These are phyloP conservation scores for Dryoscopus gambensis DNA, from an alignment of 2,113 vertebrate species.

Conservation along the genomic window DNA sequence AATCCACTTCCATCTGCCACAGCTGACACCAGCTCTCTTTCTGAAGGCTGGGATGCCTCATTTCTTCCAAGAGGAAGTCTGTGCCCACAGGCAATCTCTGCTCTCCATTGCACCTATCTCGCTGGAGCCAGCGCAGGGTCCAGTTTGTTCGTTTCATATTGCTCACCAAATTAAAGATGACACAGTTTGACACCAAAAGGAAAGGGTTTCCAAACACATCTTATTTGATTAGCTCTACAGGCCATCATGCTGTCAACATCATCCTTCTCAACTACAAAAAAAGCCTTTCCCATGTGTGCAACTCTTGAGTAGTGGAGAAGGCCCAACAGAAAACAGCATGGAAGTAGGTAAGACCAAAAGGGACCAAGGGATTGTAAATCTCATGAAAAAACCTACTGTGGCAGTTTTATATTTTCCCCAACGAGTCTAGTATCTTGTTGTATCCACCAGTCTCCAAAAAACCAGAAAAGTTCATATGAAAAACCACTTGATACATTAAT, in stretches of 20 bases:
- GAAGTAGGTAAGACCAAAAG: neutral
- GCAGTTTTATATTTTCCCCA: accelerated
- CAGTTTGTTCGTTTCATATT: neutral
- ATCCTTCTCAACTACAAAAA: neutral
- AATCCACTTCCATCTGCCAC: neutral
- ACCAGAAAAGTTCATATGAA: accelerated
- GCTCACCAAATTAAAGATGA: constrained; percentile 20
- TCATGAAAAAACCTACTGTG: neutral
- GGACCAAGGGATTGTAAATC: neutral
- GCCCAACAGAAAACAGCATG: neutral
- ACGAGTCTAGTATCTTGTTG: neutral
- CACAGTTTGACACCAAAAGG: neutral
- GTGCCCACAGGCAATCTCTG: neutral
- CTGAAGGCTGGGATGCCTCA: neutral
- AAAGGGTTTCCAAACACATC: constrained; percentile 3
- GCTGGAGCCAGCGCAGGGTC: neutral
- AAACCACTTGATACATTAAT: neutral
- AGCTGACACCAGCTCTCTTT: neutral
- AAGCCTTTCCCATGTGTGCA: neutral
- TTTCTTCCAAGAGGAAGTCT: neutral
- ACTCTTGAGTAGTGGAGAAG: neutral
- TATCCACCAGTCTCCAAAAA: neutral
- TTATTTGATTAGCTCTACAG: neutral
- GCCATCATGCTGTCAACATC: neutral
- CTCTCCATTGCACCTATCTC: accelerated